Base-by-base conservation (phyloP, 2,113 vertebrate species). In the Podarcis cretensis region DNA sequence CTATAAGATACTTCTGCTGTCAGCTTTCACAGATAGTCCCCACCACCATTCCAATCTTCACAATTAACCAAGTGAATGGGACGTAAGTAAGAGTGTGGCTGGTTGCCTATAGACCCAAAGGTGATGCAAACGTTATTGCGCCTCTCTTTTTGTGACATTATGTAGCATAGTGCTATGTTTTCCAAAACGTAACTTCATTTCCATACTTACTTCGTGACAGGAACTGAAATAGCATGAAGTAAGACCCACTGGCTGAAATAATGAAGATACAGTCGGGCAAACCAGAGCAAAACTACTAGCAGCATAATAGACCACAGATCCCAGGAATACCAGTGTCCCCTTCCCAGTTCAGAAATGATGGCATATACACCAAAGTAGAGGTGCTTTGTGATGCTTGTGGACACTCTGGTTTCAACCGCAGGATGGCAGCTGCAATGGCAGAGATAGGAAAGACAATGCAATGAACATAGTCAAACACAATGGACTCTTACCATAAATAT, bases 221-320 rank as follows among this genome's bases (percentile, higher is more conserved):
- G 98, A 96, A 98, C 95, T 1, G 97, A 97, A 93, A 98, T 97
- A 95, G 92, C 95, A 94, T 96, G 95, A 91, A 99, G 99, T 96
- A 98, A 98, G 88, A 99, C 96, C 98, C 98, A 98, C 93, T 99
- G 99, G 96, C 98, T 98, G 91, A 97, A 96, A 96, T 99, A 99
- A 96, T 99, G 99, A 95, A 99, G 92, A 96, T 98, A 99, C 87
- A 99, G 98, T 92, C 98, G 97, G 92, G 97, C 91, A 88, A 99
- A 98, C 98, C 98, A 99, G 95, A 98, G 97, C 91, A 98, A 95
- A 94, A 96, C 92, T 66, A 97, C 86, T 89, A 99, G 95, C 91
- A 97, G 92, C 27, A 96, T 8, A 32, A 98, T 95, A 89, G 97
- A 96, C 96, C 97, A 97, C 95, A 98, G 98, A 87, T 97, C 95